A percentile compares a stretch with the other conserved stretches of the same genome.
Evolutionary conservation across 2,797 vertebrate genomes (phyloP).

Genomic region (Enteromius thamalakanensis): DNA sequence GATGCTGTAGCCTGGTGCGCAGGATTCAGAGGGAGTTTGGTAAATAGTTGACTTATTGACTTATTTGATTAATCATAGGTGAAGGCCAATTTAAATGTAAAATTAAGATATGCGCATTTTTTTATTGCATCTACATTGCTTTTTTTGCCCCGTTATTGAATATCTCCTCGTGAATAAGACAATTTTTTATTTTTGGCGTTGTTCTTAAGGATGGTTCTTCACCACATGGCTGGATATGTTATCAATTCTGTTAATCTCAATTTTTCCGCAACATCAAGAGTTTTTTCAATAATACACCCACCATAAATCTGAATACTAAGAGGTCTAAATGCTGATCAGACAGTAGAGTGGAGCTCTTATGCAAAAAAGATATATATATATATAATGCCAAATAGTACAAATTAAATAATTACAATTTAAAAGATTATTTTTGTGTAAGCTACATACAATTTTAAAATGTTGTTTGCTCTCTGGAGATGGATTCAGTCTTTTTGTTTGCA

Average conservation of each 20-base stretch:
- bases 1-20: conserved; percentile 30
- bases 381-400: no score
- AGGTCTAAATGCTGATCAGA: background rate
- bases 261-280: background rate
- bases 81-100: conserved; percentile 38
- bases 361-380: no score
- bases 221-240: conserved; percentile 3
- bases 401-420: no score
- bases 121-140: conserved; percentile 28
- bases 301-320: background rate
- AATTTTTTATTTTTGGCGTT: no score
- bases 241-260: background rate
- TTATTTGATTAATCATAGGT: conserved; percentile 53
- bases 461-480: no score
- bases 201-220: no score
- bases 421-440: no score
- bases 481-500: no score
- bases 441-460: no score
- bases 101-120: conserved; percentile 15
- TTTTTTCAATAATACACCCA: background rate
- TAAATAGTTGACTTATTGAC: conserved; percentile 56
- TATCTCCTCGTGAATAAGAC: background rate
- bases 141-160: conserved; percentile 32
- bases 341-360: background rate
- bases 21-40: conserved; percentile 44